These are phyloP conservation scores for Glandiceps talaboti DNA, from an alignment of 53 echinoderm and acorn worm genomes.

Conservation along the genomic window DNA sequence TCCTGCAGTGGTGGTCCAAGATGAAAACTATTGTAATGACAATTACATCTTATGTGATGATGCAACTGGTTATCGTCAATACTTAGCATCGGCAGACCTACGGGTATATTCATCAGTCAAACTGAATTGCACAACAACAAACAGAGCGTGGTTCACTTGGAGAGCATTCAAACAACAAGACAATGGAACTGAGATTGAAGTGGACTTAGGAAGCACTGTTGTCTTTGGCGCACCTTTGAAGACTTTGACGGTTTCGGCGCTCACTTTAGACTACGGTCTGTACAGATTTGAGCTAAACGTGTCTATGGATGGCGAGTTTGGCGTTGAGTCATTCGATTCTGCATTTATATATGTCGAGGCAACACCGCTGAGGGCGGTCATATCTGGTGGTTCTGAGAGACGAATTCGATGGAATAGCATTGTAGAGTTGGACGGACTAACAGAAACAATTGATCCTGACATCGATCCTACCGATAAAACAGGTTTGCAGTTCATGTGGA, in stretches of 20 bases:
- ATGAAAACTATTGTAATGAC: slow-evolving; percentile 9
- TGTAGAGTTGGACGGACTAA: slow-evolving; percentile 24
- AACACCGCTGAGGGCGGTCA: slow-evolving; percentile 28
- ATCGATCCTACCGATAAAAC: slow-evolving; percentile 5
- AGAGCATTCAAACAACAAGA: not conserved
- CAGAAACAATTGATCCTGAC: slow-evolving; percentile 41
- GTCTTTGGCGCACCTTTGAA: slow-evolving; percentile 24
- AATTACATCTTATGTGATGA: slow-evolving; percentile 7
- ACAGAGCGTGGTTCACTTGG: not conserved
- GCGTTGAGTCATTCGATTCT: slow-evolving; percentile 15
- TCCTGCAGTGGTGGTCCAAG: slow-evolving; percentile 9
- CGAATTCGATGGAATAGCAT: slow-evolving; percentile 22
- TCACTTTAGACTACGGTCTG: slow-evolving; percentile 30
- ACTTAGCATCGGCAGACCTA: slow-evolving; percentile 58
- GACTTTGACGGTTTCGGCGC: slow-evolving; percentile 21
- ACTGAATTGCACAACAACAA: slow-evolving; percentile 70
- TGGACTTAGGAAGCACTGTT: slow-evolving; percentile 2
- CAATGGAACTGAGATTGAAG: not conserved
- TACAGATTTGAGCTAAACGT: slow-evolving; percentile 57
- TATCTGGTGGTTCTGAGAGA: slow-evolving; percentile 42
- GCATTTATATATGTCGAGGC: slow-evolving; percentile 23
- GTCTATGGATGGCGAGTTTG: slow-evolving; percentile 41
- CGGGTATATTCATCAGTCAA: slow-evolving; percentile 46
- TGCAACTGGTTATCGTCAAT: not conserved
- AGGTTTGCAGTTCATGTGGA: slow-evolving; percentile 32